Evolutionary conservation across 2,113 vertebrate genomes (phyloP), one percentile per base, ranked within the genome.

Genomic region (Dolichotis patagonum): DNA sequence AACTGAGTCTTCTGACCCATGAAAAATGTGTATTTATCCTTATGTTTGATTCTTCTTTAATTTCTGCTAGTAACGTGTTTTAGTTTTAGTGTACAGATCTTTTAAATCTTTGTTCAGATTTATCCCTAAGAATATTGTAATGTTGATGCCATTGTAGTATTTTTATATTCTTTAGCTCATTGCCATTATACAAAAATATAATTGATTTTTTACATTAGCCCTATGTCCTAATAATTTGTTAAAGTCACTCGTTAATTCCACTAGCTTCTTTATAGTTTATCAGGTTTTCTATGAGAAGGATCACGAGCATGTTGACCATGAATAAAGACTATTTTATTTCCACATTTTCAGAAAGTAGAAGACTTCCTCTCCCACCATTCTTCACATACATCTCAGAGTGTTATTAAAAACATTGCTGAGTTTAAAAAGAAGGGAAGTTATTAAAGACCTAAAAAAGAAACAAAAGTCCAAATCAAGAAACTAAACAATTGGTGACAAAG

Each of bases 161-260:
- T 93, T 95, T 87, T 17, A 93, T 63, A 96, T 62, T 77, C 7
- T 94, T 93, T 81, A 77, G 17, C 84, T 75, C 24, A 46, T 87
- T 77, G 19, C 35, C 90, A 63, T 7, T 83, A 1, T 43, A 83
- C 4, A 90, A 67, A 89, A 80, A 88, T 88, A 22, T 26, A 58
- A 85, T 22, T 86, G 41, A 88, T 52, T 91, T 84, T 77, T 87
- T 83, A 22, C 62, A 54, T 46, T 62, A 35, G 54, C 69, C 26
- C 30, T 84, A 28, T 73, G 38, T 84, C 62, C 13, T 84, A 10
- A 58, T 60, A 60, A 5, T 49, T 94, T 86, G 1, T 71, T 58
- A 56, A 86, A 87, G 38, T 92, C n/a, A 78, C 9, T 54, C 86
- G 54, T 41, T 80, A 78, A 35, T 95, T 85, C 30, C 46, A 85